phyloP scores from a whole-genome alignment of 2,888 invertebrate genomes.

The Chironomus tentans region DNA sequence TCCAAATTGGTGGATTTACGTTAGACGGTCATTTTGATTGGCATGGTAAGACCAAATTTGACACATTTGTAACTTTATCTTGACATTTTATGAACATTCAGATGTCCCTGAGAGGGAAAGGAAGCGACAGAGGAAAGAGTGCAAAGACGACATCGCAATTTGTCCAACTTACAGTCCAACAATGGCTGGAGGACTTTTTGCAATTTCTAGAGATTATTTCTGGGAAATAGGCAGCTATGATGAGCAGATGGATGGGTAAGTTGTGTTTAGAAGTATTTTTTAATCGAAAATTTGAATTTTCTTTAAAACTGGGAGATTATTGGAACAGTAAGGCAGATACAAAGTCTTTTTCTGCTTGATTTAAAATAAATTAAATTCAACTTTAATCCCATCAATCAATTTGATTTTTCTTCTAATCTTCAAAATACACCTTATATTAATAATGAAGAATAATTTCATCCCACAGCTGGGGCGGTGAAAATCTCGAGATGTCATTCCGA shows the following conservation, averaged over 20 bases:
- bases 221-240: constrained; percentile 96
- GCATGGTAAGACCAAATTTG: constrained; percentile 27
- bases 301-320: too few relatives aligned
- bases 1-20: constrained; percentile 65
- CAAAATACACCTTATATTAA: too few relatives aligned
- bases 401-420: too few relatives aligned
- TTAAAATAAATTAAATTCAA: too few relatives aligned
- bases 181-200: constrained; percentile 98
- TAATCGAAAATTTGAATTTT: too few relatives aligned
- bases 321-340: too few relatives aligned
- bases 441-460: too few relatives aligned
- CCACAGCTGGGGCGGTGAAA: constrained; percentile 89
- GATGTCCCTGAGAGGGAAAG: constrained; percentile 39
- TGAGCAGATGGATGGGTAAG: constrained; percentile 46
- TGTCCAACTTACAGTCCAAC: constrained; percentile 66
- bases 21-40: constrained; percentile 92
- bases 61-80: too few relatives aligned
- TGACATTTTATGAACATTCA: too few relatives aligned
- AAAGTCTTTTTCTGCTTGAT: too few relatives aligned
- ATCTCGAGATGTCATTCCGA: constrained; percentile 70
- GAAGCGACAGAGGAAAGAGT: constrained; percentile 36
- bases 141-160: constrained; percentile 35
- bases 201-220: constrained; percentile 84
- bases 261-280: too few relatives aligned
- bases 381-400: too few relatives aligned